Base-by-base conservation (phyloP, 2,797 vertebrate species). In the Phoxinus dragarum region DNA sequence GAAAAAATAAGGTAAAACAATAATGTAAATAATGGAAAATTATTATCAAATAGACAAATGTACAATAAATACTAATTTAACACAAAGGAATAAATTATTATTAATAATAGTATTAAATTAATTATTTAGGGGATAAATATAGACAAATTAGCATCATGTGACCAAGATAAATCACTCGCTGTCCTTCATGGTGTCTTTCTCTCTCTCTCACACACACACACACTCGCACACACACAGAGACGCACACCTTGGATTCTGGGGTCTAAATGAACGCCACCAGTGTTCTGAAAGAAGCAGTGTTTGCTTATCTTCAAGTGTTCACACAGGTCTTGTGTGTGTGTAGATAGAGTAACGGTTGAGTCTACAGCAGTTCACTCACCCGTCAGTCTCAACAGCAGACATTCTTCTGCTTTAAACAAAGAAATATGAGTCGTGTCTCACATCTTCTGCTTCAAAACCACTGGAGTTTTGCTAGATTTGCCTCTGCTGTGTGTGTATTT, bases 281-380 rank as follows among this genome's bases (percentile, higher is more conserved):
- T 67, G 44, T 42, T 14, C 5, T 14, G 56, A 83, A 81, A 59
- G 23, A 72, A 71, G 67, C 36, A 19, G 49, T 72, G 49, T 72
- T 76, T 52, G 27, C 47, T 76, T 68, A 84, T 84, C 82, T 77
- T 54, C 10, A 66, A 38, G 56, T 27, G 42, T 52, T 75, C 59
- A 38, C 59, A 38, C 44, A 54, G 61, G 21, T 54, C 16, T n/a
- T 76, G 3, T 40, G 74, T n/a, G 4, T 73, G 40, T 47, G 52
- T 14, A 11, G 56, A 77, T 84, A 78, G 47, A 75, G 36, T 78
- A 78, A 78, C 38, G 17, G 74, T 84, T 54, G 38, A 42, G 47
- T 78, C 72, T 78, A 7, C 61, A 34, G n/a, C 11, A 27, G 31
- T 77, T 77, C 59, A 49, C 27, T 31, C 56, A 38, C 27, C 56